Base-by-base conservation (phyloP, 2,888 invertebrate genomes). In the Urechis unicinctus region DNA sequence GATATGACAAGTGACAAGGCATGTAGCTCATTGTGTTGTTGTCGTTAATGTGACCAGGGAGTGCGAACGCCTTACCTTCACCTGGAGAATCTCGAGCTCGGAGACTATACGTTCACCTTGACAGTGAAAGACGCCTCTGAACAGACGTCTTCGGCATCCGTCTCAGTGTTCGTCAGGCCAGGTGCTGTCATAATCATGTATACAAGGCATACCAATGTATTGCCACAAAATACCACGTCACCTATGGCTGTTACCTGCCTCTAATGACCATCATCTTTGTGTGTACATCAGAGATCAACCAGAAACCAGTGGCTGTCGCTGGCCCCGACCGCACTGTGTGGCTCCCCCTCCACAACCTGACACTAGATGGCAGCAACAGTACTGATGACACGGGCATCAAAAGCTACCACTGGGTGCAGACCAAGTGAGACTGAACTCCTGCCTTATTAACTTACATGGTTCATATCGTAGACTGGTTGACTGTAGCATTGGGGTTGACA, bases 51-150 rank as follows among this genome's bases (percentile, higher is more conserved):
- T n/a, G n/a, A n/a, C 25, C 66, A 94, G 82, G 90, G 93, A 66
- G 93, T 93, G 0, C 84, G 91, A 68, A 92, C 91, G 0, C 91
- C 93, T 0, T 90, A 88, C 71, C 83, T 94, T 43, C 86, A 88
- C 79, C 80, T 95, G 13, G 91, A 91, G 0, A 90, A 94, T 78
- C 82, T 95, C 48, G 91, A 93, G 69, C 89, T 91, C 72, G 95
- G 95, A 46, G 88, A 93, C 81, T 96, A 95, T 75, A 91, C 91
- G 0, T 95, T 94, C 79, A 88, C 88, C 4, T 80, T 95, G 46
- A 91, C 90, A 81, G 95, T 95, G 30, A 93, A 90, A 0, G 95
- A 96, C 71, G 88, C 88, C 52, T 88, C 90, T 0, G 89, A 88
- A 2, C 94, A 95, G 79, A 86, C 85, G 1, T 90, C 90, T 36